phyloP scores from a whole-genome alignment of 2,888 invertebrate species.

The Saturnia japonica region DNA sequence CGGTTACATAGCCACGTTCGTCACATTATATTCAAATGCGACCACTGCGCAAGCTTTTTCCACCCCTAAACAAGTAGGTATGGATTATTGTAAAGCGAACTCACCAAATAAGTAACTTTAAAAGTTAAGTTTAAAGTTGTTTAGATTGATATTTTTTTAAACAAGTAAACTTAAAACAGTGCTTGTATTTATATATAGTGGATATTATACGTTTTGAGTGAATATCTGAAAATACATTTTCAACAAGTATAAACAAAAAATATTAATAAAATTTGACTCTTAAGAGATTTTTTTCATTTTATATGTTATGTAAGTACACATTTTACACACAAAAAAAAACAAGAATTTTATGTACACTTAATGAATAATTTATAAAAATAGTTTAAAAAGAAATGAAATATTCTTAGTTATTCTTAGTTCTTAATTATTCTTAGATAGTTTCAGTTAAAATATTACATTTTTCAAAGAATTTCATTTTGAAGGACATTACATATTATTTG shows the following conservation, averaged over 20 bases:
- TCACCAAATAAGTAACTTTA: neutral
- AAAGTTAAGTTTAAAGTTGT: neutral
- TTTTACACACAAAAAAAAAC: too few species aligned
- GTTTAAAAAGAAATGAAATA: too few species aligned
- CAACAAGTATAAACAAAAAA: neutral
- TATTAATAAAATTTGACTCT: too few species aligned
- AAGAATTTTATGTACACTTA: too few species aligned
- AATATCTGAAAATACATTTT: neutral
- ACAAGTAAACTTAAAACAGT: neutral
- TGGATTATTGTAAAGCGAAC: neutral
- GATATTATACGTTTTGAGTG: neutral
- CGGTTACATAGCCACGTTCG: neutral
- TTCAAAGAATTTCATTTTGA: too few species aligned
- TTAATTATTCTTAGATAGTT: too few species aligned
- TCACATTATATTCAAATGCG: neutral
- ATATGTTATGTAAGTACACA: too few species aligned
- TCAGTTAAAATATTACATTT: too few species aligned
- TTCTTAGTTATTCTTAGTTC: too few species aligned
- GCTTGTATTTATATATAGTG: neutral
- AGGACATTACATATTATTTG: too few species aligned
- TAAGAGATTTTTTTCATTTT: too few species aligned
- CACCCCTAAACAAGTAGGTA: neutral
- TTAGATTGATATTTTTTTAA: neutral
- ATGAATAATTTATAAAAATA: too few species aligned
- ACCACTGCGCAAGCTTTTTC: conserved; percentile 2